phyloP scores from a whole-genome alignment of 2,888 invertebrate genomes.

The Sepiola atlantica region DNA sequence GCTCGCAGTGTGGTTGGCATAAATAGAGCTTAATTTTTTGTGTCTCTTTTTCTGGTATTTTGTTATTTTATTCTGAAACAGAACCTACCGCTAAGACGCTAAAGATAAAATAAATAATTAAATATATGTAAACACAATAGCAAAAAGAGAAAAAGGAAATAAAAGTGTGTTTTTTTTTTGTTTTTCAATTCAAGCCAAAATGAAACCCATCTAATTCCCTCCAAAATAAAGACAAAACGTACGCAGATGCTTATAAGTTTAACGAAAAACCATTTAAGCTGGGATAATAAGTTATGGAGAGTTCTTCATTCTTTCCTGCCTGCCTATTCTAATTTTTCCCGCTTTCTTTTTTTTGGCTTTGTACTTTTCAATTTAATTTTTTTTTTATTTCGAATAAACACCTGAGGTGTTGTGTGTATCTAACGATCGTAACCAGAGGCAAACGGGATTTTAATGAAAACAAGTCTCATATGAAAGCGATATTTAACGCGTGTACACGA shows the following conservation, averaged over 20 bases:
- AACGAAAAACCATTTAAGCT: not conserved
- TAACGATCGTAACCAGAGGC: not conserved
- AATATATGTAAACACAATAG: not conserved
- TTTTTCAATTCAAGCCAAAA: constrained; percentile 10
- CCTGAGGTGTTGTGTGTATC: not conserved
- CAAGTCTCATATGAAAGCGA: not conserved
- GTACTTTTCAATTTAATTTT: no score
- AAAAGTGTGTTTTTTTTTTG: no score
- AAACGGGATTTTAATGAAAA: not conserved
- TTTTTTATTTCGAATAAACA: not conserved
- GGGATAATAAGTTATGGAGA: not conserved
- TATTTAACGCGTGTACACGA: not conserved
- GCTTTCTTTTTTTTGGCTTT: not conserved
- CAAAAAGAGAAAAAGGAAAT: not conserved
- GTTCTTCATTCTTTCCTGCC: no score
- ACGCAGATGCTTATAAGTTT: not conserved
- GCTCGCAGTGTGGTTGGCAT: not conserved
- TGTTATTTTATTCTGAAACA: not conserved
- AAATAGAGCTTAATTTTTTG: not conserved
- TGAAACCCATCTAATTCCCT: not conserved
- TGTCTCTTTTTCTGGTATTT: not conserved
- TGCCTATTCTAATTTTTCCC: not conserved
- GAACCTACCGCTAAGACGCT: not conserved
- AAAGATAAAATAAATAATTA: not conserved
- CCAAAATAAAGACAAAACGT: not conserved